A percentile compares a stretch with the other conserved stretches of the same genome.
These are phyloP conservation scores for Chelonus insularis DNA, from an alignment of 1,140 invertebrate genomes.

Conservation along the genomic window DNA sequence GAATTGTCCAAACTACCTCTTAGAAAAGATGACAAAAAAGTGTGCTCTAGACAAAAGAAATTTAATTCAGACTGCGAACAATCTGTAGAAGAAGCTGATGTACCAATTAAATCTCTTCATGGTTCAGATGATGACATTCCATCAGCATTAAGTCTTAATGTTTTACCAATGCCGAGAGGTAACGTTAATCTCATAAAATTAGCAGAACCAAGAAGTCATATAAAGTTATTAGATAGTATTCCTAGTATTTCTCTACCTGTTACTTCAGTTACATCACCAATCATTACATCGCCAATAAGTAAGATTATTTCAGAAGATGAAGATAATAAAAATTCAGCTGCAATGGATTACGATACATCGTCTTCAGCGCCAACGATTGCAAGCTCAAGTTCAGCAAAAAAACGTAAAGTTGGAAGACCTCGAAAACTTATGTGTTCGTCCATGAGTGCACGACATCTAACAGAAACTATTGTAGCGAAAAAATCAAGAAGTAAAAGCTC, in stretches of 20 bases:
- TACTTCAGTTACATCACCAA: constrained; percentile 41
- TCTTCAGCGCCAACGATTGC: constrained; percentile 39
- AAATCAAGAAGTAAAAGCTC: constrained; percentile 70
- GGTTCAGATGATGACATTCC: constrained; percentile 11
- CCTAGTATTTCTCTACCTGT: constrained; percentile 49
- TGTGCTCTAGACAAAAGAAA: constrained; percentile 42
- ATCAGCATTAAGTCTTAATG: constrained; percentile 35
- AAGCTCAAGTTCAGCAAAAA: constrained; percentile 66
- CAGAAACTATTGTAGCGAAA: constrained; percentile 81
- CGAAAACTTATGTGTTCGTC: constrained; percentile 71
- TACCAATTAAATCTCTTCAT: too few species aligned
- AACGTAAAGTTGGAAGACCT: constrained; percentile 81
- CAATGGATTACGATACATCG: constrained; percentile 41
- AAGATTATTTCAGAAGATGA: constrained; percentile 40
- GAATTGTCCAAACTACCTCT: constrained; percentile 76
- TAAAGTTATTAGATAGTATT: constrained; percentile 54
- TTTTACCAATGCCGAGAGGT: constrained; percentile 45
- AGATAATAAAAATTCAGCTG: constrained; percentile 37
- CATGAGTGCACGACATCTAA: constrained; percentile 63
- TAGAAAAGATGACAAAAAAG: constrained; percentile 59
- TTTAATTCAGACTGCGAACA: constrained; percentile 48
- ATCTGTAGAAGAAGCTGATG: constrained; percentile 27
- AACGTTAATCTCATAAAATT: constrained; percentile 55
- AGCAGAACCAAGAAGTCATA: constrained; percentile 49
- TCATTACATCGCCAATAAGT: constrained; percentile 30